Conservation (phyloP, 2,888 invertebrate species). For the Agriopis marginaria region DNA sequence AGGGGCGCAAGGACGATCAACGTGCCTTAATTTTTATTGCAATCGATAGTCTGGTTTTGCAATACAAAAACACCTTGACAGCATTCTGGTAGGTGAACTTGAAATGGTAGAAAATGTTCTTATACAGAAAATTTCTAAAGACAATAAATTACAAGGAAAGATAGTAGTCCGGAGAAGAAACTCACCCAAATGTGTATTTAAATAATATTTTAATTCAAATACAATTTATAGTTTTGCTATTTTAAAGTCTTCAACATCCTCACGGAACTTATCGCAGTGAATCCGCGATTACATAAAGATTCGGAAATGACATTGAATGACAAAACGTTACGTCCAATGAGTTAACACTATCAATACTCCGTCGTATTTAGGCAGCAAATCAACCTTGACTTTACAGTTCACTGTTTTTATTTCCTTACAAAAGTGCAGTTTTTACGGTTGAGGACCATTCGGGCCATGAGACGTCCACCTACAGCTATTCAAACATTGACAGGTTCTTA, state of each 20-base stretch:
- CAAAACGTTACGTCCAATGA: slow-evolving; percentile 47
- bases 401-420: slow-evolving; percentile 37
- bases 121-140: background rate
- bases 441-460: slow-evolving; percentile 34
- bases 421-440: slow-evolving; percentile 34
- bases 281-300: slow-evolving; percentile 34
- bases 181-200: background rate
- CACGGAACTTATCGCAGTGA: background rate
- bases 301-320: slow-evolving; percentile 57
- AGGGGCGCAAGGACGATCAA: slow-evolving; percentile 16
- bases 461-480: slow-evolving; percentile 35
- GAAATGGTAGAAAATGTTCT: background rate
- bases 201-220: too few relatives aligned
- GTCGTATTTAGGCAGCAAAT: slow-evolving; percentile 40
- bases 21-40: background rate
- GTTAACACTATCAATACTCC: slow-evolving; percentile 46
- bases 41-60: slow-evolving; percentile 3
- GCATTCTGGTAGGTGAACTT: background rate
- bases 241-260: background rate
- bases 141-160: background rate
- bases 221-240: background rate
- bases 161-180: background rate
- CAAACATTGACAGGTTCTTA: slow-evolving; percentile 22
- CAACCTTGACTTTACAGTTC: slow-evolving; percentile 50
- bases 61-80: slow-evolving; percentile 4